Conservation (phyloP, 2,888 invertebrate genomes). For the Nebria salina region DNA sequence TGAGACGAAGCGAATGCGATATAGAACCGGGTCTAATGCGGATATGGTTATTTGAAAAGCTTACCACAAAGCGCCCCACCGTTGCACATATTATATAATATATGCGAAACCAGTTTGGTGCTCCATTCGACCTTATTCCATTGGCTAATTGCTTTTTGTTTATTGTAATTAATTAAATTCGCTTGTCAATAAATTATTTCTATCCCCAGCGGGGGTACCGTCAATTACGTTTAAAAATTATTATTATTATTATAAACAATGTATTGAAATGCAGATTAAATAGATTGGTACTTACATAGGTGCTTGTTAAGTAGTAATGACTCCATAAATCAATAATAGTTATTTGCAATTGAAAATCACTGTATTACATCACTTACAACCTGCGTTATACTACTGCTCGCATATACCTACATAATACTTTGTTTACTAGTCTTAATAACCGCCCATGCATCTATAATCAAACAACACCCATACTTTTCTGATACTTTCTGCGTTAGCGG, state of each 20-base stretch:
- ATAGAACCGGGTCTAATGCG: constrained; percentile 38
- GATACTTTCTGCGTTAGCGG: constrained; percentile 20
- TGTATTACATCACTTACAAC: constrained; percentile 23
- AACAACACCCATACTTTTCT: constrained; percentile 2
- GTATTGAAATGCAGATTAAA: constrained; percentile 13
- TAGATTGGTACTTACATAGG: constrained; percentile 9
- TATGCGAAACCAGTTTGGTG: constrained; percentile 24
- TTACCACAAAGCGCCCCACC: not conserved
- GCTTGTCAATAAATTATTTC: constrained; percentile 5
- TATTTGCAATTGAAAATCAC: constrained; percentile 45
- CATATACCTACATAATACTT: not conserved
- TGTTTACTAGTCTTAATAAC: constrained; percentile 21
- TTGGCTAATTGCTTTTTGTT: constrained; percentile 22
- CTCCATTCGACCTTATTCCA: not conserved
- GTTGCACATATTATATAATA: constrained; percentile 6
- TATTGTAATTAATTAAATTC: not conserved
- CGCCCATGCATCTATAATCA: constrained; percentile 8
- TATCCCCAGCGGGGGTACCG: not conserved
- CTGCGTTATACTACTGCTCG: not conserved
- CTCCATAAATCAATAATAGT: constrained; percentile 43
- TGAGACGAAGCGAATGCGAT: constrained; percentile 37
- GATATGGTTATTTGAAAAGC: constrained; percentile 22
- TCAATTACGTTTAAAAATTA: not conserved
- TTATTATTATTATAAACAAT: not conserved
- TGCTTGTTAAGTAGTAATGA: constrained; percentile 33